Evolutionary conservation across 1,140 invertebrate genomes (phyloP), one percentile per base, ranked within the genome.

Genomic region (Temnothorax nylanderi): DNA sequence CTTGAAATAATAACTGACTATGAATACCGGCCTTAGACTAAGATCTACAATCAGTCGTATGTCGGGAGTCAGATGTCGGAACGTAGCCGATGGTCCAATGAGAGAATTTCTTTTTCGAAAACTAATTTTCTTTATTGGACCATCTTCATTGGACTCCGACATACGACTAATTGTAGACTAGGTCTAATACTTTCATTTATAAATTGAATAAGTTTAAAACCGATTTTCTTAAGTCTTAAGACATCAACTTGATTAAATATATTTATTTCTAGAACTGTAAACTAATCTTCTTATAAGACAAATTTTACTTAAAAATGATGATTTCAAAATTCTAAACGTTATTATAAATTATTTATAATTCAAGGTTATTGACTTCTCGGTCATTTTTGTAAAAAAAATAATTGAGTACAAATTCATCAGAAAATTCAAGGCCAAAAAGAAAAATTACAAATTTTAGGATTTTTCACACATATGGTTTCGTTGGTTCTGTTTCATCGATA

Each of bases 291-390:
- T 72, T 32, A 51, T 54, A n/a, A 34, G 5, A 18, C 51, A 72
- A 72, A 72, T 72, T 72, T 51, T 16, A 34, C 18, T 51, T 54
- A 72, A 34, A 72, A 54, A 21, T 54, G 2, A 72, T 34, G 51
- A 72, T 32, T 72, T 71, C 5, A 26, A 34, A n/a, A 26, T 72
- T 0, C 2, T 54, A n/a, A 54, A 41, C 2, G 16, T 51, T 72
- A 37, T 56, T 56, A 51, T 8, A 54, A 74, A 37, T 37, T 37
- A 75, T 21, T 34, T 6, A 3, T 54, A 56, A 75, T 56, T 10
- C 3, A 34, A 64, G 13, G 2, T 51, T 51, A n/a, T 37, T 18
- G 3, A 47, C 6, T 44, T 10, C 10, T 41, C 1, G 6, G 6
- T n/a, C 26, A 44, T 69, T 26, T 44, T 21, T 51, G n/a, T 44